Evolutionary conservation across 2,888 invertebrate species (phyloP).

Genomic region (Diaprepes abbreviatus): DNA sequence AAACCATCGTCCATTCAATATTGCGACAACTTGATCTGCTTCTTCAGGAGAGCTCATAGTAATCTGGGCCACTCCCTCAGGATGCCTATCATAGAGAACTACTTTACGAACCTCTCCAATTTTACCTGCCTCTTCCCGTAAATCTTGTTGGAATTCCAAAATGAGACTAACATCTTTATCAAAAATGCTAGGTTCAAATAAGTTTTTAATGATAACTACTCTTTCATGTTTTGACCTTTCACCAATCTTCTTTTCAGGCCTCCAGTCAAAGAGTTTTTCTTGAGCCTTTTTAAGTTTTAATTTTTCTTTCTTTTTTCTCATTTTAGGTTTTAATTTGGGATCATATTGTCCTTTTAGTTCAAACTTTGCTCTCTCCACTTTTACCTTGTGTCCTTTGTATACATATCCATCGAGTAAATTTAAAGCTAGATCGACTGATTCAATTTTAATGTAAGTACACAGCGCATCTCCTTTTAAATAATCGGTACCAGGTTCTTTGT

Average conservation of each 20-base stretch:
- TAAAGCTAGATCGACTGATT: conserved; percentile 94
- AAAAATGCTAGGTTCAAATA: conserved; percentile 91
- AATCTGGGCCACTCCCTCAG: conserved; percentile 94
- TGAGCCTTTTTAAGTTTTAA: conserved; percentile 93
- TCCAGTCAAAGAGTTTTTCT: conserved; percentile 96
- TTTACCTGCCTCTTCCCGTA: conserved; percentile 90
- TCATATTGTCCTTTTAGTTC: conserved; percentile 95
- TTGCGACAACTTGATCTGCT: conserved; percentile 89
- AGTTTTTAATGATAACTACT: conserved; percentile 92
- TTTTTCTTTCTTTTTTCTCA: conserved; percentile 89
- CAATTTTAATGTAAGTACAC: conserved; percentile 95
- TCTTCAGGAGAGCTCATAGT: conserved; percentile 91
- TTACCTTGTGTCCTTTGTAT: conserved; percentile 83
- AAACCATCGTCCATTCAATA: conserved; percentile 92
- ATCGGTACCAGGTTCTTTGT: conserved; percentile 83
- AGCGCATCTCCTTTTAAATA: conserved; percentile 95
- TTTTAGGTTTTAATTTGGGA: conserved; percentile 91
- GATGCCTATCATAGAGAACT: conserved; percentile 90
- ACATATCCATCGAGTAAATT: conserved; percentile 91
- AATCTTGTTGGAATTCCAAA: conserved; percentile 91
- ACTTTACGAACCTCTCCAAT: conserved; percentile 95
- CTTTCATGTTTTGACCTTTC: conserved; percentile 91
- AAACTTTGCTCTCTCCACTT: conserved; percentile 94
- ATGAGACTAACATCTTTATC: conserved; percentile 90
- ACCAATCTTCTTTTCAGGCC: conserved; percentile 91